Conservation (phyloP, 2,888 invertebrate species). For the Acholoe squamosa region DNA sequence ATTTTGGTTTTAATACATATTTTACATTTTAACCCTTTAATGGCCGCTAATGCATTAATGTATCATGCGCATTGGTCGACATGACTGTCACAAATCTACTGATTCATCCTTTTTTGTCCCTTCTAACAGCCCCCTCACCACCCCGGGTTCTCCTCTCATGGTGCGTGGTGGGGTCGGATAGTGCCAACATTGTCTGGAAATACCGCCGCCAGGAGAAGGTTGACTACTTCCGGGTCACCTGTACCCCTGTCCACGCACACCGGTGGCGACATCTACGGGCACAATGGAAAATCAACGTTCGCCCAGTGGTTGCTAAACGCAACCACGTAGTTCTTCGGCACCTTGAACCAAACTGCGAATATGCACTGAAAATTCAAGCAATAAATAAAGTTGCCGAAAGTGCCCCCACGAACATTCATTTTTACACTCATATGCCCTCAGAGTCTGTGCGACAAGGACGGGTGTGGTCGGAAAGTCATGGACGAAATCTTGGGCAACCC, state of each 20-base stretch:
- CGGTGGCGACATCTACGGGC: not conserved
- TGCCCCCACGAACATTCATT: not conserved
- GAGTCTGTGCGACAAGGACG: not conserved
- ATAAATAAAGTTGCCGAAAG: constrained; percentile 3
- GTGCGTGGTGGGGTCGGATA: constrained; percentile 22
- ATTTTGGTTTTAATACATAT: too few species aligned
- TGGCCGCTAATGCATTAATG: too few species aligned
- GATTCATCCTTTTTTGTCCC: not conserved
- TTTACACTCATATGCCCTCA: not conserved
- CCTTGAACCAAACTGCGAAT: constrained; percentile 38
- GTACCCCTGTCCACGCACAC: not conserved
- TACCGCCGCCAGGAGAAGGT: constrained; percentile 31
- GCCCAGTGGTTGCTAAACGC: constrained; percentile 1
- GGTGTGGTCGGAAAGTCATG: not conserved
- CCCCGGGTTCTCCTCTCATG: constrained; percentile 43
- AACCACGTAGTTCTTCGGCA: constrained; percentile 24
- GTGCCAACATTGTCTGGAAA: constrained; percentile 54
- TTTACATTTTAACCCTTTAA: too few species aligned
- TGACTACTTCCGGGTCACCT: constrained; percentile 38
- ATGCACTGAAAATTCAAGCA: not conserved
- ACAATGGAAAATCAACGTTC: not conserved
- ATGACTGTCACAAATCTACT: too few species aligned
- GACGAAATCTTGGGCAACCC: not conserved
- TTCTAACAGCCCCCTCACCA: constrained; percentile 8
- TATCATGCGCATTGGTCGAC: too few species aligned